Evolutionary conservation across 2,888 invertebrate genomes (phyloP), one percentile per base, ranked within the genome.

Genomic region (Busseola fusca): DNA sequence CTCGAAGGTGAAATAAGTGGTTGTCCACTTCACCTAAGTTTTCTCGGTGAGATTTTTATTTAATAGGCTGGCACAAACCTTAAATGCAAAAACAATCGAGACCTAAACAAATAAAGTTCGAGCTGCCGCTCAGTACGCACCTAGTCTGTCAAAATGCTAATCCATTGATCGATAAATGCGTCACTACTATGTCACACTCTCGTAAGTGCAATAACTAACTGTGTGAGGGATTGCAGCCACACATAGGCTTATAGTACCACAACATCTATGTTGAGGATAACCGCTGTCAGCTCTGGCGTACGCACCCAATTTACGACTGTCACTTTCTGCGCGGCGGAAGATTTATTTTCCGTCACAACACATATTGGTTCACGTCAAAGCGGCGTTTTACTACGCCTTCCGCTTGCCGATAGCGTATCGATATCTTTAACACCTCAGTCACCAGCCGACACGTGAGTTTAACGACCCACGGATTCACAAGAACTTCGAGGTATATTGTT

Each of bases 351-450:
- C 72, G 83, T 84, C 85, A 83, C 77, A 86, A 83, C 74, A 81
- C 57, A 80, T 74, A 82, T 82, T 76, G 76, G 67, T 74, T 78
- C 62, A 58, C 69, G 75, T 77, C 76, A 83, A 83, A 83, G 83
- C 85, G 82, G 82, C 83, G 80, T 88, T 88, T 89, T 88, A 88
- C 87, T 84, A 86, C 83, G 74, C 73, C 79, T 87, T 86, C 87
- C 81, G 64, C 58, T 78, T 87, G 86, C 86, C 50, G 81, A 81
- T 88, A 88, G 85, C 84, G 76, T 81, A 86, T 87, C 87, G 86
- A 90, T 89, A 90, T 90, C 87, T 85, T 84, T 54, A 54, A 54
- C 63, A 54, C 30, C 10, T 52, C 30, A 62, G 30, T 63, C n/a
- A 50, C 30, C 62, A n/a, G n/a, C 9, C 18, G 4, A n/a, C 54